These are phyloP conservation scores for Sarcophaga subvicina DNA, from an alignment of 2,888 invertebrate species.

Conservation along the genomic window DNA sequence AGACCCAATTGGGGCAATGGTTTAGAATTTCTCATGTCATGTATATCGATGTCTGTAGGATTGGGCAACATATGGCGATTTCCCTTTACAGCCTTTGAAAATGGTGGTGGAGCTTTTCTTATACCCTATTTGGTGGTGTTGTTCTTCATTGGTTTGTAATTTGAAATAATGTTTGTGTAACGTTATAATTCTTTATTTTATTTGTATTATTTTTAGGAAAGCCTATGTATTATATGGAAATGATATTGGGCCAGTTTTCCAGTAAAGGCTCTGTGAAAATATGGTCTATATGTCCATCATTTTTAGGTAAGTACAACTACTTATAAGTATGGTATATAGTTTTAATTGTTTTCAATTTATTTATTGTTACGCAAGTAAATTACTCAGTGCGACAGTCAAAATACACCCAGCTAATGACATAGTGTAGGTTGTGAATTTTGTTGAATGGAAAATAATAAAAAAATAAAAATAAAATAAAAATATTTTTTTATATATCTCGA, in stretches of 20 bases:
- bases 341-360: too few relatives aligned
- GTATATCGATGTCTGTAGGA: conserved; percentile 89
- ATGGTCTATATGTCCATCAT: conserved; percentile 86
- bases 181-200: neutral
- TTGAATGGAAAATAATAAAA: too few relatives aligned
- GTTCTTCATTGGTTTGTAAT: conserved; percentile 83
- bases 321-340: too few relatives aligned
- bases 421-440: too few relatives aligned
- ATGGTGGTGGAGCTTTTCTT: conserved; percentile 89
- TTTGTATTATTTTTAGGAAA: conserved; percentile 74
- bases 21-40: conserved; percentile 88
- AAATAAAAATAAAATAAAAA: too few relatives aligned
- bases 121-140: conserved; percentile 88
- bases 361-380: too few relatives aligned
- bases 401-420: too few relatives aligned
- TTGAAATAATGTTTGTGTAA: neutral
- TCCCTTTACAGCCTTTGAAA: conserved; percentile 86
- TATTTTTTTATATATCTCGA: too few relatives aligned
- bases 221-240: conserved; percentile 93
- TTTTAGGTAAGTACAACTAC: conserved; percentile 86
- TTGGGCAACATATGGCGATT: conserved; percentile 88
- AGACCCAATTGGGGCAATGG: conserved; percentile 84
- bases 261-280: conserved; percentile 90
- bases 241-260: conserved; percentile 91
- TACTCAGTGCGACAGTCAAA: too few relatives aligned